Conservation (phyloP, 2,113 vertebrate genomes). For the Acanthisitta chloris region DNA sequence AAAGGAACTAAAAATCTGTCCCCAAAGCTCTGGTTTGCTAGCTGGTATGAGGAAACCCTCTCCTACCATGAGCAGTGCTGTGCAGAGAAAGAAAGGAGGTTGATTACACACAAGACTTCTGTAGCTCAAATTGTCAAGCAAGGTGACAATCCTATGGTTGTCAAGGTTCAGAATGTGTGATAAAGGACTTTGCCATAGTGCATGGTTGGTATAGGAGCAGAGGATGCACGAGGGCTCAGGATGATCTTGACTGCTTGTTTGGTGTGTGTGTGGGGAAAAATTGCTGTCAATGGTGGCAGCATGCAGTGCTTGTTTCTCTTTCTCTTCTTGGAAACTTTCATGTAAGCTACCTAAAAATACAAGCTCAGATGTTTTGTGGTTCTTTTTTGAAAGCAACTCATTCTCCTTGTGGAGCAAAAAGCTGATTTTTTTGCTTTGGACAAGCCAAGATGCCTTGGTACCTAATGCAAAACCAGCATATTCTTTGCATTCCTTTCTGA, state of each 20-base stretch:
- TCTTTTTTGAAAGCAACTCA: background rate
- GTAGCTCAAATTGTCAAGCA: background rate
- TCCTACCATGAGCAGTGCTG: background rate
- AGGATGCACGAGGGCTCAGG: background rate
- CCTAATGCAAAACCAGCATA: background rate
- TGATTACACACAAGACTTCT: background rate
- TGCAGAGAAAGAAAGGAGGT: background rate
- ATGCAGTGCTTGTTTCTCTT: background rate
- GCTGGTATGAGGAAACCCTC: background rate
- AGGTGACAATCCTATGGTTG: background rate
- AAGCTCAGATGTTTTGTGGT: background rate
- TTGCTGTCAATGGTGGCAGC: background rate
- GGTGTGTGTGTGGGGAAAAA: background rate
- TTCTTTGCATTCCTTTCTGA: background rate
- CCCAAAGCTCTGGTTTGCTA: background rate
- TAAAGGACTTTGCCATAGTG: background rate
- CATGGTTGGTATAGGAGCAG: background rate
- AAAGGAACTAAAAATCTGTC: background rate
- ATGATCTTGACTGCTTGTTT: background rate
- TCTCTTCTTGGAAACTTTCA: background rate
- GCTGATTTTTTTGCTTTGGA: background rate
- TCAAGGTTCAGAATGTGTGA: background rate
- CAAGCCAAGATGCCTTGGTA: background rate
- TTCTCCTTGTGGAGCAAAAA: background rate
- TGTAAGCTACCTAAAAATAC: background rate